phyloP scores from a whole-genome alignment of 2,888 invertebrate species.

The Dolichomitus sp. region DNA sequence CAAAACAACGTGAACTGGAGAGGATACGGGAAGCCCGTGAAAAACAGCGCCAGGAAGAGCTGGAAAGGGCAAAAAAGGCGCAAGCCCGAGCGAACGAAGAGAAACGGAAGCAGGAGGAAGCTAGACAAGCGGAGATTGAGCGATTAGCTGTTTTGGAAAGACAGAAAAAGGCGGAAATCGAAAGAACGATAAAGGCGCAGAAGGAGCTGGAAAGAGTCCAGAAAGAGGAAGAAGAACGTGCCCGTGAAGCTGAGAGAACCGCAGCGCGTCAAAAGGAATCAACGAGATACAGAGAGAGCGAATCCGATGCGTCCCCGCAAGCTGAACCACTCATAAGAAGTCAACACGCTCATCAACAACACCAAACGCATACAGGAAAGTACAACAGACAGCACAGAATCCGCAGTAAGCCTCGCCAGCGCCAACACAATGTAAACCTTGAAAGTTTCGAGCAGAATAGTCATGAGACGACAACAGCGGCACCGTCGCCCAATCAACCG shows the following conservation, averaged over 20 bases:
- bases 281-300: conserved; percentile 52
- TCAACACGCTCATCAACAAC: conserved; percentile 77
- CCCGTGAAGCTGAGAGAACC: conserved; percentile 47
- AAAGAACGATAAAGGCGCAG: conserved; percentile 70
- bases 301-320: conserved; percentile 55
- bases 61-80: conserved; percentile 75
- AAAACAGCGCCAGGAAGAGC: conserved; percentile 78
- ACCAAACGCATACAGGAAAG: conserved; percentile 73
- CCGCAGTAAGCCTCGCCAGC: conserved; percentile 70
- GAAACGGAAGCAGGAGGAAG: conserved; percentile 72
- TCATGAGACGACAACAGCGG: conserved; percentile 60
- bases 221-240: conserved; percentile 68
- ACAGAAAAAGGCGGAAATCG: conserved; percentile 76
- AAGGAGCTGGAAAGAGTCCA: conserved; percentile 69
- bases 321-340: conserved; percentile 75
- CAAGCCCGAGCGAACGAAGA: conserved; percentile 78
- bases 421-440: conserved; percentile 61
- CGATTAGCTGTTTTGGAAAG: conserved; percentile 73
- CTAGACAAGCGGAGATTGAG: conserved; percentile 74
- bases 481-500: conserved; percentile 91
- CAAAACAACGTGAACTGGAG: conserved; percentile 80
- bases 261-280: conserved; percentile 43
- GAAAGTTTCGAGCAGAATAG: conserved; percentile 44
- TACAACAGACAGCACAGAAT: conserved; percentile 67
- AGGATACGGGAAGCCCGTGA: conserved; percentile 79